Percentiles rank a stretch among this genome's conserved stretches.
phyloP scores from a whole-genome alignment of 2,797 vertebrate genomes.

The Microcaecilia unicolor region DNA sequence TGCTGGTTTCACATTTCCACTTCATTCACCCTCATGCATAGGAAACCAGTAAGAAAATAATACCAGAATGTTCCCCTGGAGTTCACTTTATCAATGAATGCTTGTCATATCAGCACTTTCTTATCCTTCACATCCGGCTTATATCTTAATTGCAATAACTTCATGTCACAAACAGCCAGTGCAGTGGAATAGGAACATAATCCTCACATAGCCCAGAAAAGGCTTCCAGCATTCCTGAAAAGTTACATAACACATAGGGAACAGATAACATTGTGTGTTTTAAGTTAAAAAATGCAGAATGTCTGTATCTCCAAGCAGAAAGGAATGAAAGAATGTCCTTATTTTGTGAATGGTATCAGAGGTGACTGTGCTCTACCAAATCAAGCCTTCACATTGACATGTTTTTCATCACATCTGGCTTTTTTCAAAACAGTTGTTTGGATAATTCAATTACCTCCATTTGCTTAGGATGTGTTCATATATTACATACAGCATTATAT shows the following conservation, averaged over 20 bases:
- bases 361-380: constrained; percentile 29
- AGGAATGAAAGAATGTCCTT: constrained; percentile 55
- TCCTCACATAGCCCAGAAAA: constrained; percentile 52
- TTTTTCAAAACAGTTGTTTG: too few relatives aligned
- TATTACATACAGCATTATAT: too few relatives aligned
- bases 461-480: too few relatives aligned
- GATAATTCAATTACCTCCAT: too few relatives aligned
- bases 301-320: constrained; percentile 49
- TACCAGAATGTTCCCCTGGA: constrained; percentile 45
- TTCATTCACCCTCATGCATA: constrained; percentile 39
- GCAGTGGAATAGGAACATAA: constrained; percentile 40
- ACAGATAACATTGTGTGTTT: constrained; percentile 69
- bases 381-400: too few relatives aligned
- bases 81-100: constrained; percentile 59
- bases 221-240: constrained; percentile 61
- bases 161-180: constrained; percentile 46
- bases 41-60: constrained; percentile 45
- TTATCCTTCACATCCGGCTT: constrained; percentile 56
- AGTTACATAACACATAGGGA: constrained; percentile 63
- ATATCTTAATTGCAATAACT: constrained; percentile 62
- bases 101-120: constrained; percentile 52
- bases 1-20: constrained; percentile 42
- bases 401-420: too few relatives aligned
- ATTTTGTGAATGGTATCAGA: constrained; percentile 38
- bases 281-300: constrained; percentile 52